These are phyloP conservation scores for Noctua janthina DNA, from an alignment of 2,888 invertebrate species.

Conservation along the genomic window DNA sequence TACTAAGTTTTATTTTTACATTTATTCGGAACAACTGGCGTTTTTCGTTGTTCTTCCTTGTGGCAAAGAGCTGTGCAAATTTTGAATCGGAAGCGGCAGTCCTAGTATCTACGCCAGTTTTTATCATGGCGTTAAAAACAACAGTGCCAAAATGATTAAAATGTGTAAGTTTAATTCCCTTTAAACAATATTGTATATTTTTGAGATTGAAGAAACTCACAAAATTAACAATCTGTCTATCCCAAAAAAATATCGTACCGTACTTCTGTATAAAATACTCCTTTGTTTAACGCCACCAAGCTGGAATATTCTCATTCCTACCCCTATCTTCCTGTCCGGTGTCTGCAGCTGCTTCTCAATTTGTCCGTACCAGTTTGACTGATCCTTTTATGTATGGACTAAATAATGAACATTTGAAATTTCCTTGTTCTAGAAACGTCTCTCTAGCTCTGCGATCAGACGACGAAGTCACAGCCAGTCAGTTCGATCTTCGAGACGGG, in stretches of 20 bases:
- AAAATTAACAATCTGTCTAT: background rate
- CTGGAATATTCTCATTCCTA: background rate
- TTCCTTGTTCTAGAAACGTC: conserved; percentile 88
- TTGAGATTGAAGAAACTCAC: background rate
- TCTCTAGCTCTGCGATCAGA: conserved; percentile 88
- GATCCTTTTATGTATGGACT: background rate
- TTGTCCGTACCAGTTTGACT: background rate
- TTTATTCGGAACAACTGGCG: conserved; percentile 18
- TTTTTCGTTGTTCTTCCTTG: conserved; percentile 1
- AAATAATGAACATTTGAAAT: background rate
- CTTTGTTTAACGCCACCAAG: background rate
- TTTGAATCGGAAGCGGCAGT: background rate
- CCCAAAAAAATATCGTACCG: background rate
- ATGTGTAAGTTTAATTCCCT: background rate
- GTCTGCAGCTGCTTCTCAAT: background rate
- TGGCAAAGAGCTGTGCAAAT: background rate
- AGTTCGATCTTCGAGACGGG: conserved; percentile 84
- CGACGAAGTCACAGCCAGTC: conserved; percentile 83
- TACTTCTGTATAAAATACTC: background rate
- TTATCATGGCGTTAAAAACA: background rate
- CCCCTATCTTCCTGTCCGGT: too few species aligned
- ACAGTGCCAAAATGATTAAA: background rate
- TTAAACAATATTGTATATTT: background rate
- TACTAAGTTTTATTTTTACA: conserved; percentile 6
- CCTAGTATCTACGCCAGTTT: background rate